Conservation (phyloP, 2,113 vertebrate genomes). For the Argyrosomus japonicus region DNA sequence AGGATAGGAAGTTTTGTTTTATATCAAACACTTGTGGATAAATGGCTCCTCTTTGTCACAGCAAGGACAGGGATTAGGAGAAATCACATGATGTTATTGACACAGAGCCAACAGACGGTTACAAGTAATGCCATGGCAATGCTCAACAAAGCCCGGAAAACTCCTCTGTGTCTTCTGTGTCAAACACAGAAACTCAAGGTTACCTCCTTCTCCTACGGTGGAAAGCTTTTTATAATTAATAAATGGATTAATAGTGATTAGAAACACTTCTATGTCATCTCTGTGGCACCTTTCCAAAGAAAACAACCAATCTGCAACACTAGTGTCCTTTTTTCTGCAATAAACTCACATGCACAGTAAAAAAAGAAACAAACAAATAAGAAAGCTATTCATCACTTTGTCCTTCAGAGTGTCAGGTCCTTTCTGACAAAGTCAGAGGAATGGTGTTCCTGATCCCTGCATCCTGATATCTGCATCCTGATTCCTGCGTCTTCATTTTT, state of each 20-base stretch:
- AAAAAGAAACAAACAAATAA: neutral
- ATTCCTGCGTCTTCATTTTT: neutral
- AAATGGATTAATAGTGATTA: neutral
- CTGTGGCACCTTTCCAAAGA: neutral
- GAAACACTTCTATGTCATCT: neutral
- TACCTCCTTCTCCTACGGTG: neutral
- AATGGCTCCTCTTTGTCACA: neutral
- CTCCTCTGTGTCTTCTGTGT: neutral
- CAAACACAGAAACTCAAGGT: neutral
- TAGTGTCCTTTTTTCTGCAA: neutral
- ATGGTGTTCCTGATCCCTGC: constrained; percentile 54
- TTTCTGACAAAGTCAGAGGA: constrained; percentile 1
- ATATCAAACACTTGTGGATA: neutral
- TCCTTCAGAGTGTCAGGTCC: constrained; percentile 6
- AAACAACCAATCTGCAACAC: neutral
- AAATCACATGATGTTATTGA: constrained; percentile 75
- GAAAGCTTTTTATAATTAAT: neutral
- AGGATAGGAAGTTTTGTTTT: neutral
- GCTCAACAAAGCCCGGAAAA: constrained; percentile 14
- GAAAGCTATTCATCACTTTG: constrained; percentile 18
- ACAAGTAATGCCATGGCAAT: constrained; percentile 6
- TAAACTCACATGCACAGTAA: neutral
- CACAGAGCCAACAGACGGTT: constrained; percentile 29
- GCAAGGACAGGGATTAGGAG: constrained; percentile 30
- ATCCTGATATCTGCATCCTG: constrained; percentile 30